Conservation (phyloP, 1,140 invertebrate genomes). For the Zophobas atratus region DNA sequence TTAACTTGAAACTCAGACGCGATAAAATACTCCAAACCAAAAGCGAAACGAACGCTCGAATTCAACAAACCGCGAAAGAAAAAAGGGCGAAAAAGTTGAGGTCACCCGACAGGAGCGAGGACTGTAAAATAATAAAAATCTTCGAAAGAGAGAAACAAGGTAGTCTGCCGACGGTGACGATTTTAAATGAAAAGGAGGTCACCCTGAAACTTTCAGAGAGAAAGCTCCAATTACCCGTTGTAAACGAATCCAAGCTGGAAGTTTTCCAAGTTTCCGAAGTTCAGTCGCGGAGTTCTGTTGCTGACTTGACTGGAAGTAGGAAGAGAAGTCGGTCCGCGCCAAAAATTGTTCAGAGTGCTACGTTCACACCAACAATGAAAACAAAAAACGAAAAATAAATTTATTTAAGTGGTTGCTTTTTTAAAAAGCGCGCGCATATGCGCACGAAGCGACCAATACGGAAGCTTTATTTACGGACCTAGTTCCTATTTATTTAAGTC, state of each 20-base stretch:
- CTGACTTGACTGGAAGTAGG: neutral
- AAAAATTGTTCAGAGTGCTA: constrained; percentile 45
- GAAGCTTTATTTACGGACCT: no score
- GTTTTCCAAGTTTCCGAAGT: constrained; percentile 12
- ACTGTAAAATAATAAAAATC: constrained; percentile 57
- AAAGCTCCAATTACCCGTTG: constrained; percentile 3
- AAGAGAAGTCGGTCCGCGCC: constrained; percentile 50
- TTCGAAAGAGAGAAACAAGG: constrained; percentile 55
- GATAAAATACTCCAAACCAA: constrained; percentile 53
- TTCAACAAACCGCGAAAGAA: constrained; percentile 60
- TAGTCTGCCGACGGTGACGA: constrained; percentile 52
- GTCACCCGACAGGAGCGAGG: constrained; percentile 19
- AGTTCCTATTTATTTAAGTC: no score
- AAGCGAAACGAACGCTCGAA: constrained; percentile 59
- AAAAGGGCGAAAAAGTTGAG: constrained; percentile 49
- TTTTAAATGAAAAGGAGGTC: constrained; percentile 19
- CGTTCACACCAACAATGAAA: neutral
- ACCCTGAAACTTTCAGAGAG: constrained; percentile 3
- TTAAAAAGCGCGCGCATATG: no score
- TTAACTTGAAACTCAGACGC: constrained; percentile 58
- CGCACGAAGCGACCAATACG: no score
- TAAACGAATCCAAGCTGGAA: constrained; percentile 25
- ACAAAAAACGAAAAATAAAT: neutral
- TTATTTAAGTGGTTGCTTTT: no score
- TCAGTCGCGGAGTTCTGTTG: neutral